These are phyloP conservation scores for Agelaius phoeniceus DNA, from an alignment of 2,113 vertebrate genomes.

Conservation along the genomic window DNA sequence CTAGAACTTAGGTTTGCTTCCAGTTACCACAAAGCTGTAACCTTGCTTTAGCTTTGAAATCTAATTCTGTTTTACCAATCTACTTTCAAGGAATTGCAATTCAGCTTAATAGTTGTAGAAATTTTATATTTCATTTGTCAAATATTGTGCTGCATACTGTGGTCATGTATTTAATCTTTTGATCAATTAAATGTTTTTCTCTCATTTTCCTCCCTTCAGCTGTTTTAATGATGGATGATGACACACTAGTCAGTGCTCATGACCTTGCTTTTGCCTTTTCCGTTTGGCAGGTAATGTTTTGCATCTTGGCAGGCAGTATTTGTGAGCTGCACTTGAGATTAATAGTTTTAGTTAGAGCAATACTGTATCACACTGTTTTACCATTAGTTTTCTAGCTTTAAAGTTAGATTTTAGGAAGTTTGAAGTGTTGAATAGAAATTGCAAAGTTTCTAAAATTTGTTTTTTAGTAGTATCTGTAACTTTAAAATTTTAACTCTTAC, in stretches of 20 bases:
- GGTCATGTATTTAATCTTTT: background rate
- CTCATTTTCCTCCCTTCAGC: constrained; percentile 68
- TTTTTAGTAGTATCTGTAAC: background rate
- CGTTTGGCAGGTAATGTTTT: constrained; percentile 90
- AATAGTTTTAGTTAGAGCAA: background rate
- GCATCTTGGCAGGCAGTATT: background rate
- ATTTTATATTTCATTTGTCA: background rate
- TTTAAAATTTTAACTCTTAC: background rate
- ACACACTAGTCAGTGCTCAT: constrained; percentile 89
- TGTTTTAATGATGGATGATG: constrained; percentile 94
- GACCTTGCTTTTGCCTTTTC: constrained; percentile 93
- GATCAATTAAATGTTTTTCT: background rate
- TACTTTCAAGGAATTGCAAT: background rate
- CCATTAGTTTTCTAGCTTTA: background rate
- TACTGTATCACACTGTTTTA: background rate
- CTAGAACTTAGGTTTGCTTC: background rate
- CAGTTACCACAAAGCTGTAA: background rate
- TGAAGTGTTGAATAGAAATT: background rate
- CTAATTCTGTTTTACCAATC: background rate
- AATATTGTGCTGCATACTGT: background rate
- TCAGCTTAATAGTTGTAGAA: background rate
- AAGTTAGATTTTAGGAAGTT: background rate
- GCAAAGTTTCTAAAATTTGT: background rate
- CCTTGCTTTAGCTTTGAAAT: background rate
- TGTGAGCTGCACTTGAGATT: background rate